phyloP scores from a whole-genome alignment of 2,888 invertebrate species.

The Seira musarum region DNA sequence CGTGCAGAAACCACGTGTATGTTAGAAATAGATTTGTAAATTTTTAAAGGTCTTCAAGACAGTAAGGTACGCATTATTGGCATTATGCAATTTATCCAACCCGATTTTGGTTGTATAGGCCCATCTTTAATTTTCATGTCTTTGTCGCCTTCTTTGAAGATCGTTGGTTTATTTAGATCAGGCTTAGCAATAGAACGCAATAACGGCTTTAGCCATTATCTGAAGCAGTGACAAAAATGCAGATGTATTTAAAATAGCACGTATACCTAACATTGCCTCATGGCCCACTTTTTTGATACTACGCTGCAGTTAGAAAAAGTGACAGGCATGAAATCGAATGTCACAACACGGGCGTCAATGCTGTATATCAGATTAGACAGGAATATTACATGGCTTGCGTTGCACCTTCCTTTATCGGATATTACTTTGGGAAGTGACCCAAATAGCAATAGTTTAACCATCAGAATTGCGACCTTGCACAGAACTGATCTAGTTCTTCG shows the following conservation, averaged over 20 bases:
- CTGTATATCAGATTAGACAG: constrained; percentile 5
- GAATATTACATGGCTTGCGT: not conserved
- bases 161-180: too few relatives aligned
- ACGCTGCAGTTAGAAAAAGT: constrained; percentile 1
- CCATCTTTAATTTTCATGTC: not conserved
- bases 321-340: constrained; percentile 15
- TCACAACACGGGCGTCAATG: constrained; percentile 2
- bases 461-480: constrained; percentile 23
- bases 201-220: not conserved
- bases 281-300: not conserved
- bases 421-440: constrained; percentile 30
- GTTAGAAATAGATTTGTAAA: too few relatives aligned
- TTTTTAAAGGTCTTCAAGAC: too few relatives aligned
- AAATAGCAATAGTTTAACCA: constrained; percentile 21
- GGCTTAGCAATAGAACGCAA: too few relatives aligned
- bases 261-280: not conserved
- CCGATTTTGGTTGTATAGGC: not conserved
- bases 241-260: not conserved
- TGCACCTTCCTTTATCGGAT: constrained; percentile 2
- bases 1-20: too few relatives aligned
- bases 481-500: constrained; percentile 33
- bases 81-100: too few relatives aligned
- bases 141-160: not conserved
- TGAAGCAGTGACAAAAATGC: not conserved
- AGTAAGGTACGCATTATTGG: too few relatives aligned